Evolutionary conservation across 30 jellyfish, hydroid and myxozoan species (phyloP).

Genomic region (Aurelia sp.): DNA sequence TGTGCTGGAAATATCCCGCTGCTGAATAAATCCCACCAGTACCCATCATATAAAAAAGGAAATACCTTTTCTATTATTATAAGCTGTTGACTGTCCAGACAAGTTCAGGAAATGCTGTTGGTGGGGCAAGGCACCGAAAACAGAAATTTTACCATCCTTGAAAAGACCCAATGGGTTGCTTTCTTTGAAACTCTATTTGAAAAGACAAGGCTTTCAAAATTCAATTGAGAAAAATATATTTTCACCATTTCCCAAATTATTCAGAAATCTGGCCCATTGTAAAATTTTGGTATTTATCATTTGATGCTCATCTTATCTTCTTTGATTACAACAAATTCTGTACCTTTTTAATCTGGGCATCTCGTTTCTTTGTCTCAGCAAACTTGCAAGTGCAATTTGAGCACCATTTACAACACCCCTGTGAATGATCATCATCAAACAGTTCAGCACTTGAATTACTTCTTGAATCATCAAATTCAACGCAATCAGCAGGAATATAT

Average conservation of each 20-base stretch:
- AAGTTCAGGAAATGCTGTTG: no score
- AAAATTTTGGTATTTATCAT: neutral
- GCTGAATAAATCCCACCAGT: no score
- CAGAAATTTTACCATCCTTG: no score
- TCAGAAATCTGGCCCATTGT: neutral
- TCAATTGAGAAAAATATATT: neutral
- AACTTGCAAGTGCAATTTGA: constrained; percentile 14
- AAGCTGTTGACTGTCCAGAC: no score
- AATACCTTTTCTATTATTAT: no score
- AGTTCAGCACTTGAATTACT: neutral
- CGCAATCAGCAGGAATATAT: constrained; percentile 51
- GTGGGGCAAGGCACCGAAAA: no score
- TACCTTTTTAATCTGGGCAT: constrained; percentile 29
- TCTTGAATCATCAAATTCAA: constrained; percentile 21
- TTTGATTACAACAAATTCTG: neutral
- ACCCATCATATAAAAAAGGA: no score
- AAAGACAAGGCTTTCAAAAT: no score
- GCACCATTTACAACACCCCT: constrained; percentile 1
- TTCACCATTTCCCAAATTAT: neutral
- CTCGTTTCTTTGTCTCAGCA: constrained; percentile 2
- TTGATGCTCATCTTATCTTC: neutral
- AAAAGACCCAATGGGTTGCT: no score
- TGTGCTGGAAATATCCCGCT: no score
- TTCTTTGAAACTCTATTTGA: no score
- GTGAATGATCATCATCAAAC: neutral